Evolutionary conservation across 2,113 vertebrate species (phyloP).

Genomic region (Tylochromis polylepis): DNA sequence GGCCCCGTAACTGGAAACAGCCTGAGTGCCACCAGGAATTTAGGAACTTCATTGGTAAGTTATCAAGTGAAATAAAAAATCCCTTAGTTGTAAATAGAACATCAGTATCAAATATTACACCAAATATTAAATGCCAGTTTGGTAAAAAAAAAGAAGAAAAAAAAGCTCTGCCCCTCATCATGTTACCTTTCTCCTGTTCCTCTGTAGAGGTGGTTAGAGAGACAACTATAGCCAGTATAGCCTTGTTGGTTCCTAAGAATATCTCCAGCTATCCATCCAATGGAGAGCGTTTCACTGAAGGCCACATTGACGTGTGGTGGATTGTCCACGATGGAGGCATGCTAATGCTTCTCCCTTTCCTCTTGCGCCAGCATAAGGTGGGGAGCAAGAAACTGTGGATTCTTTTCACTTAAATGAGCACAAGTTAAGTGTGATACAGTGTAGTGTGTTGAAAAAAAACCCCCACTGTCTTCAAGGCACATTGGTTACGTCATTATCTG

Average conservation of each 20-base stretch:
- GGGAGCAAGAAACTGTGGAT: background rate
- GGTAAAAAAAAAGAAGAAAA: too few relatives aligned
- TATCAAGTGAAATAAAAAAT: background rate
- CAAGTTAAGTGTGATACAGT: background rate
- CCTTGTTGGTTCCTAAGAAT: constrained; percentile 93
- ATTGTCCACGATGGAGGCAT: constrained; percentile 96
- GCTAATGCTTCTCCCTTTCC: constrained; percentile 98
- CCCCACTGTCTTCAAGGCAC: background rate
- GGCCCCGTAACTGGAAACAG: constrained; percentile 93
- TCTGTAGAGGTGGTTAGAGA: constrained; percentile 89
- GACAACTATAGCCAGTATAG: constrained; percentile 89
- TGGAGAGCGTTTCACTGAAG: constrained; percentile 92
- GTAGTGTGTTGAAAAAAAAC: background rate
- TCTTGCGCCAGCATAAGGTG: constrained; percentile 96
- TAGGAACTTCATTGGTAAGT: constrained; percentile 90
- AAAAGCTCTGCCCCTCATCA: background rate
- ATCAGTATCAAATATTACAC: background rate
- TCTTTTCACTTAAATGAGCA: background rate
- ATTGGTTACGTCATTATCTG: background rate
- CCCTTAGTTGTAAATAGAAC: background rate
- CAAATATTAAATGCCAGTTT: background rate
- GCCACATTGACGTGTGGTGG: constrained; percentile 98
- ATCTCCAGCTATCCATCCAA: constrained; percentile 91
- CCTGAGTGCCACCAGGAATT: constrained; percentile 87
- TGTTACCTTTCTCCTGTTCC: background rate